Conservation (phyloP, 92 coral and sea anemone genomes). For the Parazoanthus atlanticus region DNA sequence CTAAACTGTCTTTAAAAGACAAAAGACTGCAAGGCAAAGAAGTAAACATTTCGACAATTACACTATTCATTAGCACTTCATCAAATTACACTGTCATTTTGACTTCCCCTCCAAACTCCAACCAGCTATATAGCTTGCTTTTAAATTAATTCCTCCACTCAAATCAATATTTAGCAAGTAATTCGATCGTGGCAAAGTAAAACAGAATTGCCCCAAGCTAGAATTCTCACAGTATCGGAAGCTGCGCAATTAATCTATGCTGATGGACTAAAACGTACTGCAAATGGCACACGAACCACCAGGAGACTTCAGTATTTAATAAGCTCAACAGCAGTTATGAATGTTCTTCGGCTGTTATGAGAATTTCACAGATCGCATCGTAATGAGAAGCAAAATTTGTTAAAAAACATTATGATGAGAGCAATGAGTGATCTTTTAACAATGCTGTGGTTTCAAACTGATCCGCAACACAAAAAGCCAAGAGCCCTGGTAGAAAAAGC, state of each 20-base stretch:
- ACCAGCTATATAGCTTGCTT: too few species aligned
- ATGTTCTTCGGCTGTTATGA: neutral
- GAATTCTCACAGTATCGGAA: neutral
- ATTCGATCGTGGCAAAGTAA: neutral
- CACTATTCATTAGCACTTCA: neutral
- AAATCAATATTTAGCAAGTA: neutral
- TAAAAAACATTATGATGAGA: neutral
- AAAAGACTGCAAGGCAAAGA: neutral
- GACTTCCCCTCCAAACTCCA: neutral
- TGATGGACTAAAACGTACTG: neutral
- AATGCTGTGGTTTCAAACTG: neutral
- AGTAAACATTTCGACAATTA: neutral
- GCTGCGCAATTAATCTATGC: neutral
- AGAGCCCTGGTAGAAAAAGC: neutral
- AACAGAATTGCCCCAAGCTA: neutral
- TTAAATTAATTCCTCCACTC: neutral
- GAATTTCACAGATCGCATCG: neutral
- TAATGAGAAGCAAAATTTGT: neutral
- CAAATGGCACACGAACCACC: neutral
- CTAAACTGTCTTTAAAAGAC: neutral
- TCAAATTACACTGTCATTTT: slow-evolving; percentile 2
- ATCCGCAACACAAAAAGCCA: neutral
- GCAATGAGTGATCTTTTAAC: neutral
- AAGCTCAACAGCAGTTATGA: neutral
- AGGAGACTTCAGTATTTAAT: neutral